Base-by-base conservation (phyloP, 2,113 vertebrate species). In the Istiophorus platypterus region DNA sequence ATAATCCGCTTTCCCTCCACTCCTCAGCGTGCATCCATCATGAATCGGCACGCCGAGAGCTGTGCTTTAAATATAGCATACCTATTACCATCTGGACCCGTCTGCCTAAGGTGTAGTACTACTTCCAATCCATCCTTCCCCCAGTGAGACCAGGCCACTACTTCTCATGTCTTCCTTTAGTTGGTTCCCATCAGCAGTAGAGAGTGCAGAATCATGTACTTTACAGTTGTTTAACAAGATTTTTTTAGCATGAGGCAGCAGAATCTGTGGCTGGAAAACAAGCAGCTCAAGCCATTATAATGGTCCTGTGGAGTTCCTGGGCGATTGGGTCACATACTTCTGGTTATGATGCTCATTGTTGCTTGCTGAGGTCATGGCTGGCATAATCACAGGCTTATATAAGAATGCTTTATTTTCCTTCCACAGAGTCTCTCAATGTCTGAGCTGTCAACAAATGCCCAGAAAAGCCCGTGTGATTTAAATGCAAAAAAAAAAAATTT, bases 281-380 rank as follows among this genome's bases (percentile, higher is more conserved):
- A 57, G 85, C 65, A 71, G 85, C 58, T 20, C 24, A 68, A 34
- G 62, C 65, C 80, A 85, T 74, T 67, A 41, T 52, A 69, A 66
- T 72, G 54, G 39, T 57, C 61, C 72, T 45, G 64, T 81, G 78
- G 58, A 51, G 74, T 64, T 81, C 73, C 67, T 80, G 79, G 80
- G 84, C 12, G 74, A 76, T 75, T 29, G 83, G 87, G 78, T 87
- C 91, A 78, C 77, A 90, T 90, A 85, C 80, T 91, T 80, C 15
- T 75, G 79, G 82, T 88, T 84, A 82, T 63, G 83, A 73, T 86
- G 78, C 76, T 54, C 85, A 88, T 85, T 90, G 74, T 59, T 88
- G 65, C 77, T 63, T n/a, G 18, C 71, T 93, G 89, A 92, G 78
- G 80, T 92, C 88, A 92, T 83, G 45, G 75, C 86, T 89, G 92